Evolutionary conservation across 2,113 vertebrate species (phyloP), one percentile per base, ranked within the genome.

Genomic region (Anthoscopus minutus): DNA sequence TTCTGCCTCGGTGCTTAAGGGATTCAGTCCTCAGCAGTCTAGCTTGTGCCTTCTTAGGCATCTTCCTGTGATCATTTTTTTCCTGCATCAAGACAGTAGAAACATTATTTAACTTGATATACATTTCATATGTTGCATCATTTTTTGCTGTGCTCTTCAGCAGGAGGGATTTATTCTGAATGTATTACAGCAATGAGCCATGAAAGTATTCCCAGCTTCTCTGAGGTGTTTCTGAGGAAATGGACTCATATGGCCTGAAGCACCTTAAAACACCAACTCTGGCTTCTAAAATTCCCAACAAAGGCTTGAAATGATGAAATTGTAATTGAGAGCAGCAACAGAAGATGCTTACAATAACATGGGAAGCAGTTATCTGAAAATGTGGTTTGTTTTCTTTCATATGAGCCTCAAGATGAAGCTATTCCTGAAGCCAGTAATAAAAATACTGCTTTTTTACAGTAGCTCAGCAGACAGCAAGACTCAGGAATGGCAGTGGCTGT

Each of bases 71-170:
- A 57, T 89, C 73, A 15, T 73, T 13, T 66, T 84, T 90, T 48
- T 67, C 65, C 60, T 45, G 47, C 64, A 95, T 94, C 76, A 81
- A 73, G 94, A 79, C 57, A 89, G 61, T 51, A 83, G 57, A 83
- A 92, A 90, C 42, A 35, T 89, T 86, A 37, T 80, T 96, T 95
- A 57, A 86, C 73, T 86, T 82, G 72, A 93, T 91, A n/a, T 12
- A 81, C 30, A 81, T 94, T 95, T 93, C 74, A 90, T 93, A 71
- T 2, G 10, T 72, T 85, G 42, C 18, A 64, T 81, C 14, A 2
- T 81, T 90, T 93, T n/a, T 86, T 57, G n/a, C 72, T 76, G 24
- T n/a, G 60, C 38, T 84, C 33, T 87, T 93, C 62, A 94, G 72
- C 51, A 70, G 48, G n/a, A 91, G 61, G 78, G 93, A 89, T 93